These are phyloP conservation scores for Hippocampus comes DNA, from an alignment of 2,113 vertebrate genomes.

Conservation along the genomic window DNA sequence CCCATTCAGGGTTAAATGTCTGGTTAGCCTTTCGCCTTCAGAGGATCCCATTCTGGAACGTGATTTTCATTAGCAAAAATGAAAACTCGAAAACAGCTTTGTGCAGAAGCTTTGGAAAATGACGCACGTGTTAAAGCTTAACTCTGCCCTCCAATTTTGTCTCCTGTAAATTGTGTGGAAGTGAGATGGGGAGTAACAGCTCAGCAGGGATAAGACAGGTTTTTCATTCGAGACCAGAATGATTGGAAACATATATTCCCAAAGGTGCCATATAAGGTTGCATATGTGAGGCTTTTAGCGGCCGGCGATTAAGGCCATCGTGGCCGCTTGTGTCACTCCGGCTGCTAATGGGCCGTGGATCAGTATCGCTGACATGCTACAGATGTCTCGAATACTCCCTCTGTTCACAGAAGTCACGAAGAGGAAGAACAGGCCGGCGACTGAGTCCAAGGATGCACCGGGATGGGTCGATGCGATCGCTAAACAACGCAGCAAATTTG, in stretches of 20 bases:
- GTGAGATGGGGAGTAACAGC: slow-evolving; percentile 16
- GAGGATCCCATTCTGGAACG: slow-evolving; percentile 53
- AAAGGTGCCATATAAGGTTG: slow-evolving; percentile 49
- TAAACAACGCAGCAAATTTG: neutral
- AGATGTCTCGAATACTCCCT: slow-evolving; percentile 61
- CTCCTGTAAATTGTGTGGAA: slow-evolving; percentile 56
- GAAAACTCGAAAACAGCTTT: slow-evolving; percentile 41
- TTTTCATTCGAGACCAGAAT: slow-evolving; percentile 48
- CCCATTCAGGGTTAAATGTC: slow-evolving; percentile 57
- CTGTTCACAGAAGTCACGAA: slow-evolving; percentile 38
- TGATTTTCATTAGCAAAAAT: slow-evolving; percentile 63
- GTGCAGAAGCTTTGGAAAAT: slow-evolving; percentile 47
- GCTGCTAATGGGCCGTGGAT: slow-evolving; percentile 52
- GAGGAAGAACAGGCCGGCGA: slow-evolving; percentile 13
- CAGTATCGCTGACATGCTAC: slow-evolving; percentile 57
- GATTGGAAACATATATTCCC: slow-evolving; percentile 57
- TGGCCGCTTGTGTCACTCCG: slow-evolving; percentile 30
- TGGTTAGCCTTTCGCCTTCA: slow-evolving; percentile 62
- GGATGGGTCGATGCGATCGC: neutral
- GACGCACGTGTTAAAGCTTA: slow-evolving; percentile 30
- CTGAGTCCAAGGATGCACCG: slow-evolving; percentile 26
- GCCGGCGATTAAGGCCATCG: slow-evolving; percentile 43
- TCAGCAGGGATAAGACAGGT: slow-evolving; percentile 42
- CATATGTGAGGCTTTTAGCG: slow-evolving; percentile 48
- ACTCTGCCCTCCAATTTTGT: slow-evolving; percentile 31